Conservation (phyloP, 2,113 vertebrate species). For the Oophaga pumilio region DNA sequence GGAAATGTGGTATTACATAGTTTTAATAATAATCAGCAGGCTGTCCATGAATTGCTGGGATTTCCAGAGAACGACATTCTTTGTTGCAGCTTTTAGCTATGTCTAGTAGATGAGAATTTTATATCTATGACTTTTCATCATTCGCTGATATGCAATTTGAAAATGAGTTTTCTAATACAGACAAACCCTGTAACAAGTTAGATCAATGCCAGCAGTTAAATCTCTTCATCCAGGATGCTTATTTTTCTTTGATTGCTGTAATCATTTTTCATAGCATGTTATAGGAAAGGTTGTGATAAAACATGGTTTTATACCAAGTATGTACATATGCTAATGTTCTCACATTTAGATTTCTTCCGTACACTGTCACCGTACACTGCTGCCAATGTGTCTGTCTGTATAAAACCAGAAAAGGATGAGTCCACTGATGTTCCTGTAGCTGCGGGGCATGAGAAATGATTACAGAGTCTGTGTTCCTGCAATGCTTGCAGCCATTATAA, state of each 20-base stretch:
- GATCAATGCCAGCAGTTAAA: background rate
- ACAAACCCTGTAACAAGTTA: no score
- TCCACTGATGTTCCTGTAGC: slow-evolving; percentile 43
- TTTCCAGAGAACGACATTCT: no score
- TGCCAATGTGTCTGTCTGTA: slow-evolving; percentile 26
- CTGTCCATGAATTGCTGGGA: no score
- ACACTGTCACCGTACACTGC: background rate
- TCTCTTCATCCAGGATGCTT: background rate
- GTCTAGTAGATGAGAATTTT: no score
- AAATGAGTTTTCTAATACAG: no score
- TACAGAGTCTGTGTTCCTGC: slow-evolving; percentile 39
- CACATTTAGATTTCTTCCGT: background rate
- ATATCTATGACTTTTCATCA: no score
- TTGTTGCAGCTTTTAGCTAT: no score
- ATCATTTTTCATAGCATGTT: background rate
- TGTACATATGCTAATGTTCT: background rate
- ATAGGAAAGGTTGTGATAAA: background rate
- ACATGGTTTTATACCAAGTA: background rate
- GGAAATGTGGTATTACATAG: no score
- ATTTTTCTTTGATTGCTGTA: background rate
- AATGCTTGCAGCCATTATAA: slow-evolving; percentile 60
- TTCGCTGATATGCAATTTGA: no score
- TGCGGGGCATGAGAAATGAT: slow-evolving; percentile 51
- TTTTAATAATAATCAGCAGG: no score
- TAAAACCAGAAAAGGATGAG: slow-evolving; percentile 4